phyloP scores from a whole-genome alignment of 2,797 vertebrate species.

The Gymnocypris eckloni region DNA sequence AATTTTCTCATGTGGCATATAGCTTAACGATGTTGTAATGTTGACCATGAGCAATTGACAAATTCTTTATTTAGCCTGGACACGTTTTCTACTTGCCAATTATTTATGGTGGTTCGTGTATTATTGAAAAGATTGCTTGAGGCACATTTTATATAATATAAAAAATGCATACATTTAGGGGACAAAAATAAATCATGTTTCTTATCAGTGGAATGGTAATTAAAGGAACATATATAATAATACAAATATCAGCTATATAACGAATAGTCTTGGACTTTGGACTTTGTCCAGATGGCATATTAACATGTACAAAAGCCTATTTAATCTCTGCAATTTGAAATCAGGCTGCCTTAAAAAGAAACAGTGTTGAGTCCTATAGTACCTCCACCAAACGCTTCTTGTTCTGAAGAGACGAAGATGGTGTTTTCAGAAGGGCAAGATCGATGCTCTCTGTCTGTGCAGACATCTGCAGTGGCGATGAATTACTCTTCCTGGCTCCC shows the following conservation, averaged over 20 bases:
- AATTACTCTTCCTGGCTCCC: conserved; percentile 68
- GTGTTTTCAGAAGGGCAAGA: conserved; percentile 53
- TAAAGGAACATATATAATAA: background rate
- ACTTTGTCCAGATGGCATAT: background rate
- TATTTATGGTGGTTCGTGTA: background rate
- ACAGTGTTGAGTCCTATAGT: background rate
- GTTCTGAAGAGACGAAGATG: conserved; percentile 25
- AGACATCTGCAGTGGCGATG: conserved; percentile 74
- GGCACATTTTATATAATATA: background rate
- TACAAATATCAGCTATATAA: background rate
- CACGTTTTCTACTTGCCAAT: background rate
- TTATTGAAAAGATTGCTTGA: background rate
- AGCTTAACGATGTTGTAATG: background rate
- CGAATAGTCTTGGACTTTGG: background rate
- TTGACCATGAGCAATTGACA: background rate
- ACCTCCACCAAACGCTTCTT: background rate
- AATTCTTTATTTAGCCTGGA: background rate
- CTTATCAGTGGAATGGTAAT: background rate
- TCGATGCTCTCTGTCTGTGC: conserved; percentile 67
- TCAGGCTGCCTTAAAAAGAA: background rate
- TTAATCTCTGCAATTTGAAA: background rate
- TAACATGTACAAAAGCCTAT: background rate
- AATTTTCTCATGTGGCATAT: background rate
- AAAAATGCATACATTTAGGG: background rate
- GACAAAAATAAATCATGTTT: background rate